Conservation (phyloP, 2,888 invertebrate genomes). For the Colostygia pectinataria region DNA sequence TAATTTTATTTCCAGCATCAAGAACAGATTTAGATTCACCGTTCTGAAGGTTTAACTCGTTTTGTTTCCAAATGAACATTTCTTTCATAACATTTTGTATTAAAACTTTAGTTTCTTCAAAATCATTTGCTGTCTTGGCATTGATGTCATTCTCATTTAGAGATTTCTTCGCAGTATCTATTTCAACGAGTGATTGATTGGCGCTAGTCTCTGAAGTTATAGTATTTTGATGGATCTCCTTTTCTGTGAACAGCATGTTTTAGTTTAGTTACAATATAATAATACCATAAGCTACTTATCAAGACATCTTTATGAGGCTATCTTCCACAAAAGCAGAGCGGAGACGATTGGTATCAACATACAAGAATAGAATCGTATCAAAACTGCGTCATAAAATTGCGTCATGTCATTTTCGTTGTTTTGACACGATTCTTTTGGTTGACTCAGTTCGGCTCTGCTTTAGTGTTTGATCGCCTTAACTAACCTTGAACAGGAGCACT, state of each 20-base stretch:
- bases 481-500: slow-evolving; percentile 37
- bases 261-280: no score
- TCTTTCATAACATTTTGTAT: slow-evolving; percentile 57
- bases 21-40: neutral
- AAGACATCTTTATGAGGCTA: no score
- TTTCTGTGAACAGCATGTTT: slow-evolving; percentile 1
- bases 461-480: no score
- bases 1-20: neutral
- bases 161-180: neutral
- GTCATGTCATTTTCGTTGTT: no score
- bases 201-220: slow-evolving; percentile 15
- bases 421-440: no score
- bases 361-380: no score
- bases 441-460: no score
- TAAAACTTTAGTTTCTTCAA: slow-evolving; percentile 48
- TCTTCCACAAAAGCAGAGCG: no score
- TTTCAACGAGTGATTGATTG: slow-evolving; percentile 1
- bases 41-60: slow-evolving; percentile 28
- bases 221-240: neutral
- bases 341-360: no score
- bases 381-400: no score
- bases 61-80: slow-evolving; percentile 43
- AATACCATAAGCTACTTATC: no score
- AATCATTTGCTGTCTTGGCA: slow-evolving; percentile 10
- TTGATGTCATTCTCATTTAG: neutral